Conservation (phyloP, 1,140 invertebrate species). For the Drosophila funebris region DNA sequence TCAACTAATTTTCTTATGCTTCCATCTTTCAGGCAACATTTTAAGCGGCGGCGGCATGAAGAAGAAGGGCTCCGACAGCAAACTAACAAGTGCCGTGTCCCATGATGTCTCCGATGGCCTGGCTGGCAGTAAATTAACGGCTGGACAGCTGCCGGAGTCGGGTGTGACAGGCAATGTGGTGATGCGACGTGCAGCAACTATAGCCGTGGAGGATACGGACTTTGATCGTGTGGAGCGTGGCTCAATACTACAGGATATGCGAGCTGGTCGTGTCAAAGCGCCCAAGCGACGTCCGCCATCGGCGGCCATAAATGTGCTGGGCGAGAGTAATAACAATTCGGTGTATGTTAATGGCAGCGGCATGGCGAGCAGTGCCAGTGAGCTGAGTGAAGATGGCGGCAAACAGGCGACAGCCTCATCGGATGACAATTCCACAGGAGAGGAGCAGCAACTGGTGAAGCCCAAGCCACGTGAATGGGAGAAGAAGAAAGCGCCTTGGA, state of each 20-base stretch:
- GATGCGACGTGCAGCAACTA: constrained; percentile 71
- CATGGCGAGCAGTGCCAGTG: constrained; percentile 68
- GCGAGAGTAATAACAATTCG: constrained; percentile 81
- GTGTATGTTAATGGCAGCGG: constrained; percentile 80
- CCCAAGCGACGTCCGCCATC: constrained; percentile 86
- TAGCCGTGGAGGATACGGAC: constrained; percentile 82
- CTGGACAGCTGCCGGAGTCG: constrained; percentile 53
- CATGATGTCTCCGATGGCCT: constrained; percentile 77
- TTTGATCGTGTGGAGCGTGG: constrained; percentile 87
- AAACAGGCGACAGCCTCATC: constrained; percentile 53
- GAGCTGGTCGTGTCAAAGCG: constrained; percentile 86
- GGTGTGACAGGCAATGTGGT: constrained; percentile 60
- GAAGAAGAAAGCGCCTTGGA: constrained; percentile 88
- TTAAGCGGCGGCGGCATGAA: constrained; percentile 85
- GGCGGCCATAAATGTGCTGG: constrained; percentile 73
- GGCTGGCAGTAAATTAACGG: constrained; percentile 59
- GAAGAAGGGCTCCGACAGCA: constrained; percentile 84
- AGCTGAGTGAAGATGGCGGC: constrained; percentile 58
- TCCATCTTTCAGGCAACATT: constrained; percentile 82
- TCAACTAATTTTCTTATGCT: neutral
- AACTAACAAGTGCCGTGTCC: constrained; percentile 75
- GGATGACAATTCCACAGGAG: constrained; percentile 80
- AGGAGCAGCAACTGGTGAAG: constrained; percentile 84
- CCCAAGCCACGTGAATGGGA: constrained; percentile 86
- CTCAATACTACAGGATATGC: constrained; percentile 86